Base-by-base conservation (phyloP, 2,888 invertebrate species). In the Drosophila formosana region DNA sequence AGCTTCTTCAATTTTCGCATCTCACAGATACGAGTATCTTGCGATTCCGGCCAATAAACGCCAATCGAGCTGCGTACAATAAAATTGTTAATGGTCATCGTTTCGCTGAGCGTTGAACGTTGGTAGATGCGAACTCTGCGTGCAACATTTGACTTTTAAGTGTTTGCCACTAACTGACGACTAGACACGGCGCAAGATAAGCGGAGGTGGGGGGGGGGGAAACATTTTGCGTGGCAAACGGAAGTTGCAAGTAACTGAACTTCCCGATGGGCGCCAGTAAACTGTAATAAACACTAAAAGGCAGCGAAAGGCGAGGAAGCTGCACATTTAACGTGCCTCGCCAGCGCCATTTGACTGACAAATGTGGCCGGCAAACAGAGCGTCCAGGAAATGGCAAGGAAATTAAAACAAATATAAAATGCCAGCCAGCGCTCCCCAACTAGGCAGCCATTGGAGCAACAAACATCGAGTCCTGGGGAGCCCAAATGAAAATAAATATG, bases 391-490 rank as follows among this genome's bases (percentile, higher is more conserved):
- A 89, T 89, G 77, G 85, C 85, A 78, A 81, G 88, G 88, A 84
- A 84, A 84, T 84, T 84, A 84, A 89, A 84, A 84, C 84, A 84
- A 84, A 89, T 88, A 84, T 85, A 84, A 87, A 84, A 89, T 70
- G 78, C 66, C 56, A 71, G 76, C 32, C 32, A 32, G 32, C 32
- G 9, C 45, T 9, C 23, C 23, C 23, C 76, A 81, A 71, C 83
- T 71, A 70, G 69, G 64, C 61, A 65, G 53, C 37, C 61, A 43
- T 46, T 23, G 55, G 45, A 45, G n/a, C 47, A 52, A 55, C 60
- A 73, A 68, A 28, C 66, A 56, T 3, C n/a, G 18, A 39, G 55
- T 51, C 43, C 65, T 37, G 72, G 55, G 56, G 39, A 46, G 49
- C 34, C 62, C 65, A 76, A 88, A 82, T 88, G 88, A 82, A 76